phyloP scores from a whole-genome alignment of 2,113 vertebrate species.

The Tachysurus fulvidraco region DNA sequence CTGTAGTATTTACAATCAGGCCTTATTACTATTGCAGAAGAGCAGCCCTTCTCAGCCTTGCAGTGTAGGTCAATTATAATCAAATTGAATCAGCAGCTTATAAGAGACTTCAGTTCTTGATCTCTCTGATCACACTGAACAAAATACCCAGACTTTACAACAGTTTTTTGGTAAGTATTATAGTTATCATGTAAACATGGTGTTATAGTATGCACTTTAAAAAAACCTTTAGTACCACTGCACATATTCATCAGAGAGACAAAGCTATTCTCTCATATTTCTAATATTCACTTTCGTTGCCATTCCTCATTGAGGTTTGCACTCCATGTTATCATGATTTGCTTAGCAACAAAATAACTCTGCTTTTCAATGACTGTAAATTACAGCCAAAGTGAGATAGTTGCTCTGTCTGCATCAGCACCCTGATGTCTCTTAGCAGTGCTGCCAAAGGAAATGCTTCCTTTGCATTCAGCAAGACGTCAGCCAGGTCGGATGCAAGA shows the following conservation, averaged over 20 bases:
- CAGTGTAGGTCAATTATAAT: conserved; percentile 72
- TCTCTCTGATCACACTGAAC: conserved; percentile 67
- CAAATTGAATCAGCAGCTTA: conserved; percentile 69
- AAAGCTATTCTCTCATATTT: not conserved
- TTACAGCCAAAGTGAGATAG: conserved; percentile 59
- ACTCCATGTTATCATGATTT: conserved; percentile 46
- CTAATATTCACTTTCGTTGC: conserved; percentile 7
- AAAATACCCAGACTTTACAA: conserved; percentile 48
- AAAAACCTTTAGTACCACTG: not conserved
- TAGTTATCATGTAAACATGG: not conserved
- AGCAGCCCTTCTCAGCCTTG: conserved; percentile 57
- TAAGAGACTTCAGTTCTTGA: conserved; percentile 73
- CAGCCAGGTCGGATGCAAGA: conserved; percentile 60
- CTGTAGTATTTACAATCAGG: conserved; percentile 64
- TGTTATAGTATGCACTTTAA: not conserved
- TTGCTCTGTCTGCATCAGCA: conserved; percentile 61
- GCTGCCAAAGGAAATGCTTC: conserved; percentile 65
- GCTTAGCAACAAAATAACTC: conserved; percentile 62
- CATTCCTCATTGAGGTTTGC: not conserved
- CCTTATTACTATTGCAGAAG: conserved; percentile 61
- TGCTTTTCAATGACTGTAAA: conserved; percentile 51
- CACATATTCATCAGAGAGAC: not conserved
- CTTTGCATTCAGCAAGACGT: conserved; percentile 64
- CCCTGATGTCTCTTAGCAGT: conserved; percentile 62
- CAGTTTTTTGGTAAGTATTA: not conserved